phyloP scores from a whole-genome alignment of 2,113 vertebrate genomes.

The Saccopteryx bilineata region DNA sequence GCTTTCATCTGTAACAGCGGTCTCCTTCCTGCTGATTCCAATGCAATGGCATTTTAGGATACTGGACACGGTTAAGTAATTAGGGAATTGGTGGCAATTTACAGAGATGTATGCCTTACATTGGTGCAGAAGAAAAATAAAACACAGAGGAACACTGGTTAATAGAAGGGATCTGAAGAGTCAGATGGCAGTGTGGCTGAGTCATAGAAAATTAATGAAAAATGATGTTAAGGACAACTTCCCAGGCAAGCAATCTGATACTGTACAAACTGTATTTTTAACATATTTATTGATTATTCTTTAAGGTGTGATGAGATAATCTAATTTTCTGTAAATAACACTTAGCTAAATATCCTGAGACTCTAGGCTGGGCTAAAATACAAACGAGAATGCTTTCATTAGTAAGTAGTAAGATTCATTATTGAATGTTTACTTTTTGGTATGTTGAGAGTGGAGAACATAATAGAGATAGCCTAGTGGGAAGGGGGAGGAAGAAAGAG shows the following conservation, averaged over 20 bases:
- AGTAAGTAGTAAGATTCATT: background rate
- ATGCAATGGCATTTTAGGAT: background rate
- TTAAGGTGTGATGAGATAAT: background rate
- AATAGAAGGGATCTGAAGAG: background rate
- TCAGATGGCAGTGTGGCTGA: background rate
- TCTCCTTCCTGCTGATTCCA: conserved; percentile 42
- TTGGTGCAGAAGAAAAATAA: background rate
- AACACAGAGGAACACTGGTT: background rate
- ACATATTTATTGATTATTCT: background rate
- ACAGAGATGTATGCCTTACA: background rate
- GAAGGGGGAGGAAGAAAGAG: background rate
- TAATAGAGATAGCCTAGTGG: background rate
- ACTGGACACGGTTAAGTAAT: background rate
- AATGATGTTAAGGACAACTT: background rate
- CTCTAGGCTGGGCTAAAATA: background rate
- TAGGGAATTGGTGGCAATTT: conserved; percentile 3
- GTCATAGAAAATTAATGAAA: background rate
- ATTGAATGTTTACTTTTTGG: background rate
- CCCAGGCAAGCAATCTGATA: background rate
- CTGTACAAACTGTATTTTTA: background rate
- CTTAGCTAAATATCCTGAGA: background rate
- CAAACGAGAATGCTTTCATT: background rate
- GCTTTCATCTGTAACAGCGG: conserved; percentile 31
- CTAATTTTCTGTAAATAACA: background rate
- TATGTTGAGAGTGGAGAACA: background rate